Evolutionary conservation across 2,888 invertebrate species (phyloP).

Genomic region (Drosophila multiciliata): DNA sequence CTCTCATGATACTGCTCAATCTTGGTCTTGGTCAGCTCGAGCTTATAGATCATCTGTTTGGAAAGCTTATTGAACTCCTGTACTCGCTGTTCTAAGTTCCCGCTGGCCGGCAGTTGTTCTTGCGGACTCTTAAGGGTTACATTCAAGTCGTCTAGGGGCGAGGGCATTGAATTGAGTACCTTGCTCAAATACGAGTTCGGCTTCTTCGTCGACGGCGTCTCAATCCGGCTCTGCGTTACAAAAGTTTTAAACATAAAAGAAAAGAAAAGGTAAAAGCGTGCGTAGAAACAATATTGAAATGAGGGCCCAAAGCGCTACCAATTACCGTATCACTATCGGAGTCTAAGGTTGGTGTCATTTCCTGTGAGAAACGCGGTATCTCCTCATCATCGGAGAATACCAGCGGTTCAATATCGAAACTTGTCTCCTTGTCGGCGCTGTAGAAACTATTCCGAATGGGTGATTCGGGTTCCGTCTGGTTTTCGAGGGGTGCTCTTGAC

Average conservation of each 20-base stretch:
- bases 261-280: constrained; percentile 5
- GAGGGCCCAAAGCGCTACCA: constrained; percentile 25
- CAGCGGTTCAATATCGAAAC: constrained; percentile 86
- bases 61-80: constrained; percentile 84
- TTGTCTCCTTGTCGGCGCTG: constrained; percentile 87
- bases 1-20: constrained; percentile 82
- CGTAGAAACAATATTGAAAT: constrained; percentile 16
- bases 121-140: constrained; percentile 74
- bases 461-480: constrained; percentile 79
- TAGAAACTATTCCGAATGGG: constrained; percentile 87
- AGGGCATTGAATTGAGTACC: constrained; percentile 76
- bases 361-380: constrained; percentile 85
- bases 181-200: constrained; percentile 79
- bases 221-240: constrained; percentile 83
- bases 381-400: constrained; percentile 88
- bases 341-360: constrained; percentile 85
- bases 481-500: constrained; percentile 54
- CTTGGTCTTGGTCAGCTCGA: constrained; percentile 82
- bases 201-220: constrained; percentile 83
- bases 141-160: constrained; percentile 78
- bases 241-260: constrained; percentile 2
- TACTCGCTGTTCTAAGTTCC: constrained; percentile 82
- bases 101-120: constrained; percentile 38
- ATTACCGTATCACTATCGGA: constrained; percentile 85
- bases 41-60: constrained; percentile 84